phyloP scores from a whole-genome alignment of 2,888 invertebrate genomes.

The Teinopalpus imperialis region DNA sequence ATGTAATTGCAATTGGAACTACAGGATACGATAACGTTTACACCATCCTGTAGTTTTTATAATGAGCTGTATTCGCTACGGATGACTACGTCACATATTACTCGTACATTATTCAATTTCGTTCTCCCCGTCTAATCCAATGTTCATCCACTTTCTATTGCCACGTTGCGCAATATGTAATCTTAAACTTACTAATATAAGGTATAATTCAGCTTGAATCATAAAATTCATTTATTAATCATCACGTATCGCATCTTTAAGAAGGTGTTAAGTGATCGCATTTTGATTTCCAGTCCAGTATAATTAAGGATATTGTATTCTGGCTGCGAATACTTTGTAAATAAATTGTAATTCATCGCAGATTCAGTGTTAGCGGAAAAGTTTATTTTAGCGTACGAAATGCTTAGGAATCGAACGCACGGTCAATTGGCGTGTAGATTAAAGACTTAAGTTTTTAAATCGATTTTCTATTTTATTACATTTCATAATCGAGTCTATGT shows the following conservation, averaged over 20 bases:
- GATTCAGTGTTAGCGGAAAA: constrained; percentile 1
- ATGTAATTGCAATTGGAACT: too few species aligned
- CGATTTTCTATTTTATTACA: too few species aligned
- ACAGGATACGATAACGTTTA: too few species aligned
- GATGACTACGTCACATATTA: not conserved
- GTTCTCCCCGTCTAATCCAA: not conserved
- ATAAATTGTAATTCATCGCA: constrained; percentile 5
- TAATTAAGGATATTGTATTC: constrained; percentile 24
- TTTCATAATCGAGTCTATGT: too few species aligned
- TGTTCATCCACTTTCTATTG: not conserved
- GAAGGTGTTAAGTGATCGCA: constrained; percentile 20
- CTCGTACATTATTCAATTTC: constrained; percentile 12
- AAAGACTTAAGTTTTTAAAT: too few species aligned
- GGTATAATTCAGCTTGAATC: not conserved
- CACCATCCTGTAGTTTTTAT: too few species aligned
- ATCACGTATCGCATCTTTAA: constrained; percentile 10
- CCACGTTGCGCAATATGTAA: not conserved
- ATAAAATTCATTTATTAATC: constrained; percentile 11
- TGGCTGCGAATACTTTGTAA: not conserved
- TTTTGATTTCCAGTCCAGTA: constrained; percentile 5
- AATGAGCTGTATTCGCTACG: too few species aligned
- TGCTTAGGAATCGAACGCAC: too few species aligned
- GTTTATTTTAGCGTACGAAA: not conserved
- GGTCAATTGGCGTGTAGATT: too few species aligned
- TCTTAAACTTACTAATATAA: not conserved